A percentile compares a stretch with the other conserved stretches of the same genome.
Evolutionary conservation across 2,113 vertebrate genomes (phyloP).

Genomic region (Arenaria interpres): DNA sequence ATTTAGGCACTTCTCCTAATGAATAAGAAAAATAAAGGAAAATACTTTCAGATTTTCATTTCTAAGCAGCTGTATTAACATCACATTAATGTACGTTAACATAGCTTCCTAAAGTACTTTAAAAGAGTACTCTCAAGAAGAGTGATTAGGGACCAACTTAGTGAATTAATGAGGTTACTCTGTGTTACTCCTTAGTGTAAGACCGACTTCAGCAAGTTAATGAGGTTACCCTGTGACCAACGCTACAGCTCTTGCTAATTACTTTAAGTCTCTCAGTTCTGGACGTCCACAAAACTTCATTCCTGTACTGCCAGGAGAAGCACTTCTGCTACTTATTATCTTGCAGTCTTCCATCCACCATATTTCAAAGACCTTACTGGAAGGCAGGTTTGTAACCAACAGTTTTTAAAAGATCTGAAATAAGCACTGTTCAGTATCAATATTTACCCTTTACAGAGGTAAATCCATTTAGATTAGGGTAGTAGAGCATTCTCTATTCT

Average conservation of each 20-base stretch:
- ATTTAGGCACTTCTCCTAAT: neutral
- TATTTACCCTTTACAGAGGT: neutral
- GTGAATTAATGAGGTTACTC: conserved; percentile 11
- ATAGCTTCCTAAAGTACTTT: neutral
- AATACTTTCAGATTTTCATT: neutral
- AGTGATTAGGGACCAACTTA: neutral
- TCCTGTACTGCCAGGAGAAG: neutral
- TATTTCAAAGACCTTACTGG: neutral
- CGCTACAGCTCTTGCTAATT: neutral
- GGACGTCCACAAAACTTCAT: neutral
- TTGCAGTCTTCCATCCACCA: neutral
- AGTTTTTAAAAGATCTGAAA: neutral
- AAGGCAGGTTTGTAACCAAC: neutral
- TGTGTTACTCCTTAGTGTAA: neutral
- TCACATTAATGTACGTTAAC: neutral
- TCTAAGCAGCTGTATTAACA: neutral
- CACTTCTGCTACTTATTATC: neutral
- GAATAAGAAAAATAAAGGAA: neutral
- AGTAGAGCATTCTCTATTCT: neutral
- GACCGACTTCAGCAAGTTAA: neutral
- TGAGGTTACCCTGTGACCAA: neutral
- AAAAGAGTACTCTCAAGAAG: neutral
- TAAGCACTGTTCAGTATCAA: neutral
- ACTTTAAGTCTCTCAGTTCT: neutral
- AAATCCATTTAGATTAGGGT: neutral